Evolutionary conservation across 2,113 vertebrate species (phyloP).

Genomic region (Nymphicus hollandicus): DNA sequence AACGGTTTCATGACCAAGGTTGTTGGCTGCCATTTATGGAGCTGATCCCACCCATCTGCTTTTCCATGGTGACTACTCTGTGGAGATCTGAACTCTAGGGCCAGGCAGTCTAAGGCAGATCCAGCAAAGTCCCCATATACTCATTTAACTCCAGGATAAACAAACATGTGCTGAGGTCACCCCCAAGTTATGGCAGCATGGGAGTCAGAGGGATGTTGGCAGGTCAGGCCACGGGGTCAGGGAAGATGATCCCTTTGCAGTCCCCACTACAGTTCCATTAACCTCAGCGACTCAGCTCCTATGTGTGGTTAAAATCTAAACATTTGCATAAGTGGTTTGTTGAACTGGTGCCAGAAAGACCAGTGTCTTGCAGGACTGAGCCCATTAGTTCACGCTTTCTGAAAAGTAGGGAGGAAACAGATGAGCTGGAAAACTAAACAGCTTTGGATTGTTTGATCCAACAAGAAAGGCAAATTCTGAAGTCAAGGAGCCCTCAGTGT

Average conservation of each 20-base stretch:
- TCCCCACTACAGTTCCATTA: background rate
- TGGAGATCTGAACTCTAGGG: background rate
- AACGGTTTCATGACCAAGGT: background rate
- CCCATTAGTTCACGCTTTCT: background rate
- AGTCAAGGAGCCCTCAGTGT: background rate
- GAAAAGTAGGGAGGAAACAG: background rate
- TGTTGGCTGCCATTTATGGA: background rate
- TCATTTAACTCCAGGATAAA: constrained; percentile 20
- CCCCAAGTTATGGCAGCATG: background rate
- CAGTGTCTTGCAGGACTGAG: constrained; percentile 1
- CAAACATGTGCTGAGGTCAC: constrained; percentile 25
- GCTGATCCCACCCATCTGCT: background rate
- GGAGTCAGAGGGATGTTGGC: background rate
- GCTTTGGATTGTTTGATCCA: background rate
- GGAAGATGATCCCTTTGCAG: background rate
- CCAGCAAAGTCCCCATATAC: background rate
- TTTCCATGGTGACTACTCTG: background rate
- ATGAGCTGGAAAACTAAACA: background rate
- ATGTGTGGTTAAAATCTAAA: constrained; percentile 6
- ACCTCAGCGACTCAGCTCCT: background rate
- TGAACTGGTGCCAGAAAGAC: background rate
- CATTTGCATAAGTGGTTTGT: constrained; percentile 16
- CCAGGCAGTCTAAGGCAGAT: background rate
- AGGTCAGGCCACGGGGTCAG: background rate
- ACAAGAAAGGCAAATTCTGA: background rate